A percentile compares a stretch with the other conserved stretches of the same genome.
These are phyloP conservation scores for Otis tarda DNA, from an alignment of 2,113 vertebrate species.

Conservation along the genomic window DNA sequence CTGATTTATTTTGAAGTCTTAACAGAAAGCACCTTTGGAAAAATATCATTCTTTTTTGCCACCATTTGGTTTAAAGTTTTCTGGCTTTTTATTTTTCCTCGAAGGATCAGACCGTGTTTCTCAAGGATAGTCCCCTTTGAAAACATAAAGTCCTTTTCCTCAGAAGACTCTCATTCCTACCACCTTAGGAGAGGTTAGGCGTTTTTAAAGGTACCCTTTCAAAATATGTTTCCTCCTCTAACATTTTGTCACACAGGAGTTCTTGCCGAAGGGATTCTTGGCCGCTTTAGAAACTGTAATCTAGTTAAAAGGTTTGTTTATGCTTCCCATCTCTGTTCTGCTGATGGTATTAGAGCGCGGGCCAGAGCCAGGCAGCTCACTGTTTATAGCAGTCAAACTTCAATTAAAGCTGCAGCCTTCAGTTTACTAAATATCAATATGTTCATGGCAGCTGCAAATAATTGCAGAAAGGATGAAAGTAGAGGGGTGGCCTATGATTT, in stretches of 20 bases:
- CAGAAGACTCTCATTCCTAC: background rate
- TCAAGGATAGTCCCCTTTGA: background rate
- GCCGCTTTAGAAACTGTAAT: slow-evolving; percentile 65
- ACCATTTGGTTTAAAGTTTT: background rate
- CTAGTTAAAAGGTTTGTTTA: slow-evolving; percentile 73
- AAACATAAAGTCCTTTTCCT: background rate
- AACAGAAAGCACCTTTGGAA: background rate
- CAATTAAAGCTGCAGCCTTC: slow-evolving; percentile 66
- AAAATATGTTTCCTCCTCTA: slow-evolving; percentile 20
- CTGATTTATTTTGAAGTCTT: background rate
- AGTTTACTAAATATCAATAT: background rate
- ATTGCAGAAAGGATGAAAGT: background rate
- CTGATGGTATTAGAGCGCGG: slow-evolving; percentile 62
- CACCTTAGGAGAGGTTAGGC: background rate
- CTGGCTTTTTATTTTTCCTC: background rate
- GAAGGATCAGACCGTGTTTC: background rate
- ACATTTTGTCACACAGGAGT: slow-evolving; percentile 27
- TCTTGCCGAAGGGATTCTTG: slow-evolving; percentile 57
- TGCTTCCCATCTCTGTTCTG: slow-evolving; percentile 71
- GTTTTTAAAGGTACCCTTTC: background rate
- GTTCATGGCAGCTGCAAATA: slow-evolving; percentile 25
- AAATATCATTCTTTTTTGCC: background rate
- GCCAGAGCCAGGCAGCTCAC: slow-evolving; percentile 70
- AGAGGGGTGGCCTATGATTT: background rate
- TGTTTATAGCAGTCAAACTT: slow-evolving; percentile 71